phyloP scores from a whole-genome alignment of 1,140 invertebrate genomes.

The Drosophila teissieri region DNA sequence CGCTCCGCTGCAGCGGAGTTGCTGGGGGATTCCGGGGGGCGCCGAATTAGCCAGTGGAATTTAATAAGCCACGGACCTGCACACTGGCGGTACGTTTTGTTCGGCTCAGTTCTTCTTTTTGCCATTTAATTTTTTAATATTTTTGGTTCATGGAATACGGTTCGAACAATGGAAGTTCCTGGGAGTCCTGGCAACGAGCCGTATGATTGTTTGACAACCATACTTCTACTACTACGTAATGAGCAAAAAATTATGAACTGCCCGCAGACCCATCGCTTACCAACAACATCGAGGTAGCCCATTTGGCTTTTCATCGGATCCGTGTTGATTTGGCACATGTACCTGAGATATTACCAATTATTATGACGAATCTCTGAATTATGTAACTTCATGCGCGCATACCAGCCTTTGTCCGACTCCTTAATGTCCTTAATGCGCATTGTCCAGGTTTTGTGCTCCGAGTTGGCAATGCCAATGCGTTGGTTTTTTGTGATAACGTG shows the following conservation, averaged over 20 bases:
- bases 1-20: constrained; percentile 10
- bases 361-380: neutral
- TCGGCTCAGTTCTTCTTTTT: constrained; percentile 13
- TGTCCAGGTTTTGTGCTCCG: constrained; percentile 93
- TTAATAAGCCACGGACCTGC: constrained; percentile 21
- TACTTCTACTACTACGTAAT: too few species aligned
- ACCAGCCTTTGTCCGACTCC: constrained; percentile 92
- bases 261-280: constrained; percentile 90
- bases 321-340: constrained; percentile 95
- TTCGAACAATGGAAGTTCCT: constrained; percentile 57
- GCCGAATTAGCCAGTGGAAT: constrained; percentile 6
- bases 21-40: neutral
- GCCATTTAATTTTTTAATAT: constrained; percentile 30
- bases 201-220: constrained; percentile 75
- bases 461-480: constrained; percentile 93
- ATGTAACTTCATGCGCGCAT: too few species aligned
- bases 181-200: constrained; percentile 57
- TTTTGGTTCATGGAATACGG: constrained; percentile 23
- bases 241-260: constrained; percentile 12
- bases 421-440: constrained; percentile 92
- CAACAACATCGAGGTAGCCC: constrained; percentile 94
- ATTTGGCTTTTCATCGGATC: constrained; percentile 95
- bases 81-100: constrained; percentile 17
- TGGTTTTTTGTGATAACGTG: constrained; percentile 96
- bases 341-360: constrained; percentile 76